Percentiles rank a stretch among this genome's conserved stretches.
Evolutionary conservation across 2,888 invertebrate genomes (phyloP).

Genomic region (Cataglyphis rosenhaueri): DNA sequence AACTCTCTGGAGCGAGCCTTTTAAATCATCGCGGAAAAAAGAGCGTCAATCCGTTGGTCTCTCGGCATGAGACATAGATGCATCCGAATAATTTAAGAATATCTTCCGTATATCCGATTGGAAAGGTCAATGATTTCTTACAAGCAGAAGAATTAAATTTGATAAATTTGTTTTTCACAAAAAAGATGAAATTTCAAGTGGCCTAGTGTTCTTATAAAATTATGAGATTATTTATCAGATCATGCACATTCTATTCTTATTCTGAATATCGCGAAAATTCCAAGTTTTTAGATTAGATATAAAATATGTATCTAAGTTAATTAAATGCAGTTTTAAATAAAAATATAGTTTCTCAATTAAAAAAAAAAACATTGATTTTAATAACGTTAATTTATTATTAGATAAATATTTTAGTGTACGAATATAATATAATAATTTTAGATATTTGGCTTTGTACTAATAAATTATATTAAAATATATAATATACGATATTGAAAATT

Average conservation of each 20-base stretch:
- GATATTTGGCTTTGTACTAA: background rate
- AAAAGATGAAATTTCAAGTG: background rate
- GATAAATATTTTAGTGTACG: background rate
- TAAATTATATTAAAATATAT: background rate
- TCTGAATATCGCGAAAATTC: background rate
- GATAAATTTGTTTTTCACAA: background rate
- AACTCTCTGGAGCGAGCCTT: conserved; percentile 12
- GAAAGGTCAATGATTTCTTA: background rate
- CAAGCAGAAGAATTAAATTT: background rate
- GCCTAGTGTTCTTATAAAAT: background rate
- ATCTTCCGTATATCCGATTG: conserved; percentile 50
- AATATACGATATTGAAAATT: conserved; percentile 5
- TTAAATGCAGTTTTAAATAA: background rate
- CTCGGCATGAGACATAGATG: conserved; percentile 76
- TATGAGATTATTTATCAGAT: background rate
- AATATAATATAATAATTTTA: background rate
- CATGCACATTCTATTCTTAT: background rate
- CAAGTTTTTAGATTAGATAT: background rate
- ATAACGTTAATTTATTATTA: background rate
- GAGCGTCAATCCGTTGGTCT: conserved; percentile 75
- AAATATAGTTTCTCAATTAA: background rate
- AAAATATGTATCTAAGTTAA: background rate
- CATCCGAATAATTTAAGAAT: conserved; percentile 69
- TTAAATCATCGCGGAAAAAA: conserved; percentile 37
- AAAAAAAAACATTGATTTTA: background rate